Conservation (phyloP, 2,888 invertebrate species). For the Eremobia ochroleuca region DNA sequence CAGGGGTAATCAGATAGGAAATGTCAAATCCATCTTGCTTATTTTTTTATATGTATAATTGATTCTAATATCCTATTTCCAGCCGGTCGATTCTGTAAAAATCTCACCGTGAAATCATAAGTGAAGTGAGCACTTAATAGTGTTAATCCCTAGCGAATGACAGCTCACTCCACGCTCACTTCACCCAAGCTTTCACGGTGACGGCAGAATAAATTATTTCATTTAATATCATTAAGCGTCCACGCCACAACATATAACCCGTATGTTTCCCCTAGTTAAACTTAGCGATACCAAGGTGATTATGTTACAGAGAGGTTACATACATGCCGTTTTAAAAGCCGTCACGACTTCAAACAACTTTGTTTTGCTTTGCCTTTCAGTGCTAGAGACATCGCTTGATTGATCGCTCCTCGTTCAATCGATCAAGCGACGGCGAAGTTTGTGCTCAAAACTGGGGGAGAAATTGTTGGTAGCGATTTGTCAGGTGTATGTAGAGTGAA, state of each 20-base stretch:
- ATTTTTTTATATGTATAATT: no score
- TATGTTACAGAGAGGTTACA: slow-evolving; percentile 66
- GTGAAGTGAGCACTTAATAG: no score
- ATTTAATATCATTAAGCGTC: slow-evolving; percentile 20
- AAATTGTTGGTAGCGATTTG: slow-evolving; percentile 42
- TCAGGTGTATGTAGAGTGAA: slow-evolving; percentile 13
- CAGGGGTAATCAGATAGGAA: no score
- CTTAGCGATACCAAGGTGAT: slow-evolving; percentile 63
- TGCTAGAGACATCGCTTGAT: slow-evolving; percentile 54
- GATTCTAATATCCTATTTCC: no score
- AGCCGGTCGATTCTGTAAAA: no score
- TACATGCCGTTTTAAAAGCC: slow-evolving; percentile 61
- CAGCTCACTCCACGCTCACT: no score
- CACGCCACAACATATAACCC: neutral
- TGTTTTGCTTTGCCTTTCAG: slow-evolving; percentile 51
- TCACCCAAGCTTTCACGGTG: no score
- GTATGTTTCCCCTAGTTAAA: slow-evolving; percentile 52
- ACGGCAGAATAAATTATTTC: no score
- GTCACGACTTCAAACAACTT: slow-evolving; percentile 54
- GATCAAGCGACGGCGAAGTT: slow-evolving; percentile 44
- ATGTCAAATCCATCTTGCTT: no score
- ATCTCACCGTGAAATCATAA: no score
- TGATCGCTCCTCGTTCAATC: slow-evolving; percentile 57
- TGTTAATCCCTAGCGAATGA: no score
- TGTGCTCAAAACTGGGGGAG: slow-evolving; percentile 29